phyloP scores from a whole-genome alignment of 2,797 vertebrate genomes.

The Hafferia zeledoni region DNA sequence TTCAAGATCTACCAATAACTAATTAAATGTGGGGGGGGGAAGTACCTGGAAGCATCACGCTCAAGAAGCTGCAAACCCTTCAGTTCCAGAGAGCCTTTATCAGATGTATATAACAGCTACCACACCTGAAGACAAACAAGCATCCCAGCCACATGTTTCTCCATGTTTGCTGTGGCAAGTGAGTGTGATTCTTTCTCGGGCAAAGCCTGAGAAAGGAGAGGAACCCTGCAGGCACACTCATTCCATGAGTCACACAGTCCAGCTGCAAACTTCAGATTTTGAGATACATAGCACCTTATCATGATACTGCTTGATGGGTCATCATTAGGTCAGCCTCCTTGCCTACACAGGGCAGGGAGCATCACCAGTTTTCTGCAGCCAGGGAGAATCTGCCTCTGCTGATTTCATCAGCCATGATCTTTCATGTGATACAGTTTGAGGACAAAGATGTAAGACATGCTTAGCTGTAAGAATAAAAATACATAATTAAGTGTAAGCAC shows the following conservation, averaged over 20 bases:
- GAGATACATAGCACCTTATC: background rate
- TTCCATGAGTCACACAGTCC: background rate
- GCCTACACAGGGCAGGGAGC: background rate
- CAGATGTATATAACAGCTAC: background rate
- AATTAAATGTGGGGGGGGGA: background rate
- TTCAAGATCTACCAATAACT: background rate
- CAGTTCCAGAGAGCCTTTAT: background rate
- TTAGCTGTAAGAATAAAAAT: background rate
- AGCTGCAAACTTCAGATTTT: background rate
- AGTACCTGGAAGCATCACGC: background rate
- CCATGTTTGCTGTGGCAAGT: background rate
- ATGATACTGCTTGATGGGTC: background rate
- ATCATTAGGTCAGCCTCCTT: background rate
- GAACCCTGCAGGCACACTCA: background rate
- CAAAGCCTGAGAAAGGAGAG: background rate
- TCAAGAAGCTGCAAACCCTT: background rate
- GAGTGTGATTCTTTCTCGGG: background rate
- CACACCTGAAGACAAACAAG: background rate
- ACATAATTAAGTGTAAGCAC: background rate
- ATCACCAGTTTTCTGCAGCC: background rate
- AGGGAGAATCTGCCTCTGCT: background rate
- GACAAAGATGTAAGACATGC: background rate
- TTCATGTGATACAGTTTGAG: background rate
- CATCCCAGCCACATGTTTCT: background rate
- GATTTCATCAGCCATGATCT: slow-evolving; percentile 16